Base-by-base conservation (phyloP, 2,797 vertebrate genomes). In the Tenualosa thibaudeaui region DNA sequence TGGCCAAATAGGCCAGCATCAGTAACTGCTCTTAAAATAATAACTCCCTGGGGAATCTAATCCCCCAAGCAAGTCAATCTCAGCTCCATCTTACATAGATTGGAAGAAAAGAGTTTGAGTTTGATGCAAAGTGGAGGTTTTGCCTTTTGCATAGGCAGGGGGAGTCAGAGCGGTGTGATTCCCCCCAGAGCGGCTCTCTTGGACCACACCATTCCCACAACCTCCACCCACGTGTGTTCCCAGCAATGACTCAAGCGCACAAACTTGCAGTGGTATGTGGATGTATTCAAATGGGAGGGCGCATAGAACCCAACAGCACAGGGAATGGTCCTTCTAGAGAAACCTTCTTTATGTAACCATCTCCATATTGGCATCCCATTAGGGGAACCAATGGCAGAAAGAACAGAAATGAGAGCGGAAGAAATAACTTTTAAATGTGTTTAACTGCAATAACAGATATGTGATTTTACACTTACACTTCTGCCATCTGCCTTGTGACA, bases 201-300 rank as follows among this genome's bases (percentile, higher is more conserved):
- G 68, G 68, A 75, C 13, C 68, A 19, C 31, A 40, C 68, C 13
- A 40, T 75, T 75, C 68, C 68, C 68, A 75, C 37, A 75, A 40
- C 68, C n/a, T 46, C 58, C 56, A n/a, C 62, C n/a, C 82, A 54
- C 37, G 19, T 62, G 58, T 65, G 65, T 83, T 83, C 82, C 82
- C 62, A 62, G 82, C 82, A 24, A 43, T 83, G 82, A 43, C 81
- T 82, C 58, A 65, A 37, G 31, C 58, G 6, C 31, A 9, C 40
- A 46, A 65, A 83, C 82, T 56, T n/a, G 68, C 68, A 13, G 68
- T 75, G 68, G 68, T 75, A 75, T 75, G 31, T 40, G 68, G 68
- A 40, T 75, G 68, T 75, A 75, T 75, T 75, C 68, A 75, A 40
- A 75, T 75, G 68, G 68, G 68, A 75, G 68, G 4, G 13, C 15